phyloP scores from a whole-genome alignment of 2,888 invertebrate genomes.

The Argyresthia goedartella region DNA sequence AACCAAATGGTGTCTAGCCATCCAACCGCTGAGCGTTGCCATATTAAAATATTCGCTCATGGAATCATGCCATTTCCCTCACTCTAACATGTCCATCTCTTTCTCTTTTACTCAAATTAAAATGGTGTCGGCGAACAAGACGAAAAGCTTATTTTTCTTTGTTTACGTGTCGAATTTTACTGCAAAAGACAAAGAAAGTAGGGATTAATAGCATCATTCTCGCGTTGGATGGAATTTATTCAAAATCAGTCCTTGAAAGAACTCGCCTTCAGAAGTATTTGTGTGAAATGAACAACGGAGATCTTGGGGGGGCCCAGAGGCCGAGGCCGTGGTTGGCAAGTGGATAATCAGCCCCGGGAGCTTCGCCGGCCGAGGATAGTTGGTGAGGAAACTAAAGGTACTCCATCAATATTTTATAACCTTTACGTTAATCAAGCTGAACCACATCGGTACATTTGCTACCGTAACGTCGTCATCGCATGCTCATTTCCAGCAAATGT shows the following conservation, averaged over 20 bases:
- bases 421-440: too few species aligned
- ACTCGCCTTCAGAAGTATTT: constrained; percentile 23
- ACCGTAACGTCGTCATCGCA: constrained; percentile 35
- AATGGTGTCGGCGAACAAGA: constrained; percentile 41
- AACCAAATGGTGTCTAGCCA: too few species aligned
- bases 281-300: constrained; percentile 66
- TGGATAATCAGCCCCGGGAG: constrained; percentile 57
- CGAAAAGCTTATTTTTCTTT: constrained; percentile 43
- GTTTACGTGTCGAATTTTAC: constrained; percentile 62
- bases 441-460: not conserved
- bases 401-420: not conserved
- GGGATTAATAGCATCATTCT: constrained; percentile 14
- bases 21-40: too few species aligned
- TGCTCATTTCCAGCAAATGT: constrained; percentile 16
- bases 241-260: constrained; percentile 24
- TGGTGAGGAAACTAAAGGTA: constrained; percentile 50
- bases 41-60: too few species aligned
- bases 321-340: constrained; percentile 64
- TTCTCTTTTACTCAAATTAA: constrained; percentile 40
- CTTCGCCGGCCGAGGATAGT: constrained; percentile 52
- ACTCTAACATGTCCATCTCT: constrained; percentile 6
- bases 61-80: too few species aligned
- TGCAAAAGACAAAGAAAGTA: constrained; percentile 16
- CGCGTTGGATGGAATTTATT: constrained; percentile 46
- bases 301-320: constrained; percentile 60